Percentiles rank a stretch among this genome's conserved stretches.
phyloP scores from a whole-genome alignment of 2,797 vertebrate species.

The Borostomias antarcticus region DNA sequence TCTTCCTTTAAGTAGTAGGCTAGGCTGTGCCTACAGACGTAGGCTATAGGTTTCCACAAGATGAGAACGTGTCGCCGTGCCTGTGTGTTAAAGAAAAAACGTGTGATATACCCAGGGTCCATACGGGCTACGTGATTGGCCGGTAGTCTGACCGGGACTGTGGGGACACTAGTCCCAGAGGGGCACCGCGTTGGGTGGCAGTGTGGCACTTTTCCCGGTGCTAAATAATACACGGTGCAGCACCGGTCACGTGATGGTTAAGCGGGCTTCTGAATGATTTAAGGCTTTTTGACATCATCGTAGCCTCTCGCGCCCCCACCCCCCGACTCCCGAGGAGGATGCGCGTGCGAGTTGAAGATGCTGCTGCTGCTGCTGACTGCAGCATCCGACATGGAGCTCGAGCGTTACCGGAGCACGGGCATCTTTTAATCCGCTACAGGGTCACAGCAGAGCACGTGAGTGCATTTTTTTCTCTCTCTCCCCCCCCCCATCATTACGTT shows the following conservation, averaged over 20 bases:
- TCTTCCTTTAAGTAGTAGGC: too few relatives aligned
- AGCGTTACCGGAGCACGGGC: slow-evolving; percentile 32
- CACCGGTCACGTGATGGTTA: slow-evolving; percentile 66
- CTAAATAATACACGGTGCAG: slow-evolving; percentile 60
- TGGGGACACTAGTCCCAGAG: neutral
- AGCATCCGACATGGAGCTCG: slow-evolving; percentile 59
- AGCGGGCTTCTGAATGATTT: slow-evolving; percentile 72
- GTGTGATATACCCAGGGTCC: too few relatives aligned
- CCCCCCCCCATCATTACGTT: neutral
- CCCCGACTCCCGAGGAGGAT: slow-evolving; percentile 48
- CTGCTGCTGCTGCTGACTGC: slow-evolving; percentile 70
- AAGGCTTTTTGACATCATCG: slow-evolving; percentile 71
- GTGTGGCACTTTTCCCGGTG: slow-evolving; percentile 32
- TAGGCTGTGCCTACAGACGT: too few relatives aligned
- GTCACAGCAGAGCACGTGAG: slow-evolving; percentile 58
- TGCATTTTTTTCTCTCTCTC: slow-evolving; percentile 38
- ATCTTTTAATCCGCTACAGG: slow-evolving; percentile 63
- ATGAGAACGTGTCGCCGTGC: too few relatives aligned
- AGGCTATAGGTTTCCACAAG: too few relatives aligned
- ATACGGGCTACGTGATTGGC: too few relatives aligned
- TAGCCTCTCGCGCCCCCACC: slow-evolving; percentile 28
- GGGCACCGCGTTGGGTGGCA: neutral
- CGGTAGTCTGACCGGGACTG: too few relatives aligned
- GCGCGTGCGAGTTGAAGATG: slow-evolving; percentile 64
- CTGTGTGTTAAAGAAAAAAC: too few relatives aligned